These are phyloP conservation scores for Vesta saturnalis DNA, from an alignment of 2,888 invertebrate genomes.

Conservation along the genomic window DNA sequence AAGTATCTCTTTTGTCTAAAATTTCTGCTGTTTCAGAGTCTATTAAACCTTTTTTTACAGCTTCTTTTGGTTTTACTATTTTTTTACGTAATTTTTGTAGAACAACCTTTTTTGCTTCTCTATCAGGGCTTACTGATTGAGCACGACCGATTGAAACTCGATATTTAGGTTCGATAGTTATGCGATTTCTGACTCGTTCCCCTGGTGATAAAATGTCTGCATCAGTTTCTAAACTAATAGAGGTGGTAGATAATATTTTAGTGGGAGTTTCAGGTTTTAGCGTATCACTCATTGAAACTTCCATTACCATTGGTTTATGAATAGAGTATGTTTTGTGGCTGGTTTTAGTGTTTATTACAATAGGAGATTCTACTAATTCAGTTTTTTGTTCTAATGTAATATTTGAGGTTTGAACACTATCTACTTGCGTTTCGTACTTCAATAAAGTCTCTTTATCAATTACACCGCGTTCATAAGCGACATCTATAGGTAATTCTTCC, in stretches of 20 bases:
- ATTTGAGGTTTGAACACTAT: conserved; percentile 29
- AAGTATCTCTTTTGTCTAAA: conserved; percentile 70
- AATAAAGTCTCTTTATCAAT: conserved; percentile 69
- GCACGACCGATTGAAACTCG: conserved; percentile 72
- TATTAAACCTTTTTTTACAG: conserved; percentile 80
- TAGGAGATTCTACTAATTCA: conserved; percentile 31
- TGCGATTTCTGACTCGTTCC: conserved; percentile 67
- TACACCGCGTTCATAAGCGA: conserved; percentile 80
- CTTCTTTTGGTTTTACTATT: conserved; percentile 79
- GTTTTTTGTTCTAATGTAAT: conserved; percentile 30
- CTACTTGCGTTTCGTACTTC: conserved; percentile 64
- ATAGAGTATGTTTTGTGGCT: conserved; percentile 60
- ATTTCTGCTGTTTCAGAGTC: conserved; percentile 79
- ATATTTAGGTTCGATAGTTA: conserved; percentile 74
- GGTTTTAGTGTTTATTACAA: conserved; percentile 60
- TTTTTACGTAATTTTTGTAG: conserved; percentile 83
- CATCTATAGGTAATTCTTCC: conserved; percentile 80
- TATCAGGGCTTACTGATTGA: conserved; percentile 67
- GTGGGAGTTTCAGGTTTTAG: conserved; percentile 46
- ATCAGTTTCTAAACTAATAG: conserved; percentile 52
- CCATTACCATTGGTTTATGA: conserved; percentile 61
- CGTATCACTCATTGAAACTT: conserved; percentile 46
- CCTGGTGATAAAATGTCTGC: conserved; percentile 65
- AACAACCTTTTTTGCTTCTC: conserved; percentile 74
- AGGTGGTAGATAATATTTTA: conserved; percentile 53